Evolutionary conservation across 2,113 vertebrate genomes (phyloP).

Genomic region (Scolopax mira): DNA sequence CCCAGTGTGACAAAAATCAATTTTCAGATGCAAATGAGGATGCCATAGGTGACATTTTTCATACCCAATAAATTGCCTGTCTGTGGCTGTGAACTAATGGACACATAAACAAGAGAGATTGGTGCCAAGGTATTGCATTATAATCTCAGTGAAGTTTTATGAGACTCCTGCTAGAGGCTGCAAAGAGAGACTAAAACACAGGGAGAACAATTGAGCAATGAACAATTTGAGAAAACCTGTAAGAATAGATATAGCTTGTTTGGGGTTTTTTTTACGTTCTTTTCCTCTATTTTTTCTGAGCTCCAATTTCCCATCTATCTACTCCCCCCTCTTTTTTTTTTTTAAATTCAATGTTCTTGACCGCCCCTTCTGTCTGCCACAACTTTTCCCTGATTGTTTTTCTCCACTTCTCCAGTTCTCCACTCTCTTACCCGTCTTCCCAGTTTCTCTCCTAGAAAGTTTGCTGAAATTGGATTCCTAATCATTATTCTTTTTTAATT

Average conservation of each 20-base stretch:
- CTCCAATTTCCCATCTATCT: background rate
- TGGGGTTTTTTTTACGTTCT: background rate
- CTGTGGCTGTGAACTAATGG: constrained; percentile 75
- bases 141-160: constrained; percentile 33
- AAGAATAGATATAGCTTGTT: background rate
- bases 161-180: background rate
- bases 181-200: background rate
- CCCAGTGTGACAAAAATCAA: constrained; percentile 77
- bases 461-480: background rate
- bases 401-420: background rate
- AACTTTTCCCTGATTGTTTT: background rate
- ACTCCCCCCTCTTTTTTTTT: background rate
- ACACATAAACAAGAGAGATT: constrained; percentile 71
- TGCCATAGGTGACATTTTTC: constrained; percentile 72
- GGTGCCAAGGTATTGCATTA: constrained; percentile 59
- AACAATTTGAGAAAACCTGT: background rate
- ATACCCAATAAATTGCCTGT: constrained; percentile 73
- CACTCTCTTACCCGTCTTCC: background rate
- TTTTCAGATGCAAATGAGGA: constrained; percentile 77
- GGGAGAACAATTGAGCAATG: background rate
- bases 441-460: background rate
- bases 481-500: background rate
- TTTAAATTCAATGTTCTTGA: background rate
- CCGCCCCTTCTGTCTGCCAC: background rate
- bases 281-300: background rate